Percentiles rank a stretch among this genome's conserved stretches.
These are phyloP conservation scores for Odontophorus gujanensis DNA, from an alignment of 2,113 vertebrate genomes.

Conservation along the genomic window DNA sequence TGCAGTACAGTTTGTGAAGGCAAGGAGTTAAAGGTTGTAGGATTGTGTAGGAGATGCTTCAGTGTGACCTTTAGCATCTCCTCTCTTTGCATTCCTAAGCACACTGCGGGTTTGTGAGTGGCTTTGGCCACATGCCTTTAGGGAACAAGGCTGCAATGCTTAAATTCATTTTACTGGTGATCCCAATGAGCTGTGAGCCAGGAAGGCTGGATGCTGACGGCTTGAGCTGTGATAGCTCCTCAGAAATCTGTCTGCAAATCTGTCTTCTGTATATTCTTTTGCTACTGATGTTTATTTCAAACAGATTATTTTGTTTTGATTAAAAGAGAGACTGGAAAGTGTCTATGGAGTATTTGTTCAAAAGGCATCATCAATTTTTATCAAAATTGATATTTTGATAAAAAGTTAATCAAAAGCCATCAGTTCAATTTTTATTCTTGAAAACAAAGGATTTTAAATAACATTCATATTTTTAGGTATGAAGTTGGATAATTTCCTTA, in stretches of 20 bases:
- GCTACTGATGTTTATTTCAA: not conserved
- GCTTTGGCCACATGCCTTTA: slow-evolving; percentile 52
- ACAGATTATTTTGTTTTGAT: not conserved
- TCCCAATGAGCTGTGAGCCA: not conserved
- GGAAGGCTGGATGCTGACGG: not conserved
- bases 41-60: slow-evolving; percentile 12
- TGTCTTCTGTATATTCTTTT: not conserved
- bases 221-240: not conserved
- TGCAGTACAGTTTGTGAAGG: not conserved
- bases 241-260: not conserved
- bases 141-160: slow-evolving; percentile 48
- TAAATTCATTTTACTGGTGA: not conserved
- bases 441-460: not conserved
- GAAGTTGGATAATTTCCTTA: not conserved
- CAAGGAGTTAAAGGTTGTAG: slow-evolving; percentile 43
- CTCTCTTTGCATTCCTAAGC: slow-evolving; percentile 55
- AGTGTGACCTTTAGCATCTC: slow-evolving; percentile 36
- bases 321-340: not conserved
- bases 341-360: not conserved
- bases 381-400: too few relatives aligned
- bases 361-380: not conserved
- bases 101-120: not conserved
- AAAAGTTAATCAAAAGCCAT: too few relatives aligned
- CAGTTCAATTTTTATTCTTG: not conserved
- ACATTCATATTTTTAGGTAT: not conserved